Base-by-base conservation (phyloP, 2,888 invertebrate species). In the Volucella zonaria region DNA sequence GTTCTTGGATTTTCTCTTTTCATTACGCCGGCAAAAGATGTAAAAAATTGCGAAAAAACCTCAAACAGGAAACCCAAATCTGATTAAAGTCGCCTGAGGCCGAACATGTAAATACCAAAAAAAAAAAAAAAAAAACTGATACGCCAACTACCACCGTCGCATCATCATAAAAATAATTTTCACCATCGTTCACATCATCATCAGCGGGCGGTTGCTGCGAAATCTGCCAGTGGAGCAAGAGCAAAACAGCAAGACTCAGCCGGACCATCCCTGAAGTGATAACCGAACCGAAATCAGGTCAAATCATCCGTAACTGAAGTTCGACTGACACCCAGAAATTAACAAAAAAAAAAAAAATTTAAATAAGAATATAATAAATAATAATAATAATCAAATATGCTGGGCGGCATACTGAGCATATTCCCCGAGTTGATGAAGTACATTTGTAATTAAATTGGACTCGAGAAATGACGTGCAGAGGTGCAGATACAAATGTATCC, bases 301-400 rank as follows among this genome's bases (percentile, higher is more conserved):
- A 85, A 81, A 85, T 85, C 85, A 85, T 73, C 81, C 85, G 85
- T 77, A 85, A 81, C 85, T 75, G 85, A 85, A 73, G 76, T 76
- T 81, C 81, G 76, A 81, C 85, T 77, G 85, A 85, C 85, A 68
- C 73, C 71, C 56, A 67, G 31, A 31, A 6, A 6, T 31, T 3
- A 31, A 6, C 1, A 6, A 6, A 31, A 31, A 6, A 31, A 31
- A 31, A 31, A 31, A 23, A 23, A 23, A 18, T 18, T 18, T 1
- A 18, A 23, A 23, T 3, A 23, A 31, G 6, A 31, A 31, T 31
- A 31, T 6, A 31, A 31, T 31, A 31, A 31, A 6, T 31, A 31
- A 31, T 31, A 31, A 31, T 31, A 23, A 23, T 18, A 18, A 31
- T 31, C 31, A 31, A 31, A 31, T 31, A 31, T 31, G 31, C 31